phyloP scores from a whole-genome alignment of 2,113 vertebrate species.

The Platycercus adscitus region DNA sequence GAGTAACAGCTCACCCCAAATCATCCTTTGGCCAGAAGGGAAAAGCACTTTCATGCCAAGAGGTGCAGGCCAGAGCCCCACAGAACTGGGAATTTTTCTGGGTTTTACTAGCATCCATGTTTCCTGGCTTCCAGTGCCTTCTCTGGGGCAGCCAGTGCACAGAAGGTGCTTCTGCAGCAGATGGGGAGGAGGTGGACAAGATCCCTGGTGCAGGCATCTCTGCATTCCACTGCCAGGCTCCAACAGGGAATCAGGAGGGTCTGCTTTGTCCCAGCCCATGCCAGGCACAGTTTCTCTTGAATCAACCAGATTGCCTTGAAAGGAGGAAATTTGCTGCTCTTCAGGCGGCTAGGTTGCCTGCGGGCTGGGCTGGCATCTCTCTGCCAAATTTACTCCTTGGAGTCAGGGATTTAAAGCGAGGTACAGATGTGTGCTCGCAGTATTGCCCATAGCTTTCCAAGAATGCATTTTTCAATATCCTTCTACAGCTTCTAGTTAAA shows the following conservation, averaged over 20 bases:
- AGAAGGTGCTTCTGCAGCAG: background rate
- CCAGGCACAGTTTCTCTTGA: background rate
- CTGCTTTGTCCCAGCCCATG: background rate
- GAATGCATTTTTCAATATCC: background rate
- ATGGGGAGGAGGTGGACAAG: background rate
- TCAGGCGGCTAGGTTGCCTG: background rate
- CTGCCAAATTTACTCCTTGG: background rate
- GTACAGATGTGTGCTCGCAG: background rate
- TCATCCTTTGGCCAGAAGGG: background rate
- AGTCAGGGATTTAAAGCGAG: background rate
- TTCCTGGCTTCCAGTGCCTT: background rate
- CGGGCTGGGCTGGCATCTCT: background rate
- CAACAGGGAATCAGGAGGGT: background rate
- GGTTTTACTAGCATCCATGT: accelerated
- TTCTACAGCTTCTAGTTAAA: slow-evolving; percentile 9
- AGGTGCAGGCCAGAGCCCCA: background rate
- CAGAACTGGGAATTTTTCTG: background rate
- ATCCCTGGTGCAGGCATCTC: accelerated
- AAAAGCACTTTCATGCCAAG: background rate
- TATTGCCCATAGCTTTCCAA: background rate
- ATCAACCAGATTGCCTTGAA: background rate
- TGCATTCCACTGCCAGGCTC: accelerated
- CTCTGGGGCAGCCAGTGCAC: accelerated
- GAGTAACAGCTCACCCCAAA: background rate
- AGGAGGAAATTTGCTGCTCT: background rate